These are phyloP conservation scores for Paedocypris sp. DNA, from an alignment of 2,113 vertebrate genomes.

Conservation along the genomic window DNA sequence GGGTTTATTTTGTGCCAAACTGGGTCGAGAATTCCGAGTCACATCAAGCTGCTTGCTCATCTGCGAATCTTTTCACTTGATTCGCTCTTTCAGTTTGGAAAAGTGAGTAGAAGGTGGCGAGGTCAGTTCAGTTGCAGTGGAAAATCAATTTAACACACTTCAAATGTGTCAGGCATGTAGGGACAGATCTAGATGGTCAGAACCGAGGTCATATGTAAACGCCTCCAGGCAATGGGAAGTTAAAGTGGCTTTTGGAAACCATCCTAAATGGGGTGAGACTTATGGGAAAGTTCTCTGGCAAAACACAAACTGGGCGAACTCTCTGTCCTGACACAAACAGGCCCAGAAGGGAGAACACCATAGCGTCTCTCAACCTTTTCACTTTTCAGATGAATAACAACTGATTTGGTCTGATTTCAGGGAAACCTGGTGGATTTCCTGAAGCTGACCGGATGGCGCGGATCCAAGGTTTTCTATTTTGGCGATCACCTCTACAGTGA, in stretches of 20 bases:
- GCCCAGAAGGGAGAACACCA: not conserved
- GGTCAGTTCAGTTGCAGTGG: not conserved
- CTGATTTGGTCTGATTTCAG: constrained; percentile 50
- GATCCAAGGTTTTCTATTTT: constrained; percentile 91
- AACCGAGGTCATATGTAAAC: not conserved
- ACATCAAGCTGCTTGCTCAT: too few relatives aligned
- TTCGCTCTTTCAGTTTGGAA: not conserved
- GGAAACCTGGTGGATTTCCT: constrained; percentile 92
- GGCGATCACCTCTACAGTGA: constrained; percentile 96
- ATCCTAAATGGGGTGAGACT: not conserved
- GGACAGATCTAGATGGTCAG: not conserved
- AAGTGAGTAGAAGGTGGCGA: not conserved
- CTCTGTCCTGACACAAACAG: not conserved
- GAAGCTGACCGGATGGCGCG: constrained; percentile 83
- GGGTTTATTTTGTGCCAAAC: not conserved
- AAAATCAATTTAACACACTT: constrained; percentile 4
- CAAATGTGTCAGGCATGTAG: constrained; percentile 3
- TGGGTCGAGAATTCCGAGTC: too few relatives aligned
- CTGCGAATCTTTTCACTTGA: not conserved
- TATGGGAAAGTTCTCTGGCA: not conserved
- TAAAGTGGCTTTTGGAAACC: not conserved
- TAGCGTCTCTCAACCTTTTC: too few relatives aligned
- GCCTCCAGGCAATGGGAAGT: not conserved
- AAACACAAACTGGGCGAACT: not conserved
- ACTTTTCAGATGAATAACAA: not conserved